A percentile compares a stretch with the other conserved stretches of the same genome.
Conservation (phyloP, 2,797 vertebrate species). For the Tenualosa thibaudeaui region DNA sequence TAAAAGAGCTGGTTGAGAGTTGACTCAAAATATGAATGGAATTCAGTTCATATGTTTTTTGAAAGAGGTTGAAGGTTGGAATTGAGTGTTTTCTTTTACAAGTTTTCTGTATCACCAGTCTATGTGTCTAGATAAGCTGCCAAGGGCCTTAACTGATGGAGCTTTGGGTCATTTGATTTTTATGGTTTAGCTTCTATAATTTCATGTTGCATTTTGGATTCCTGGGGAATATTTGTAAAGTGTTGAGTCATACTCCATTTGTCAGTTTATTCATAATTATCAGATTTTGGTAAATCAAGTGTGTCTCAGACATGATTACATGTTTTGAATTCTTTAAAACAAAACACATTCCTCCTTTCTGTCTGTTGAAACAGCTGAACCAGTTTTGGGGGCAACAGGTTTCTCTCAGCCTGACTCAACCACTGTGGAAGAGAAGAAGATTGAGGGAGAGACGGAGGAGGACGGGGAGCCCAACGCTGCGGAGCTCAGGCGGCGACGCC, state of each 20-base stretch:
- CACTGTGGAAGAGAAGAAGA: constrained; percentile 47
- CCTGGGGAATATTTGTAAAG: too few relatives aligned
- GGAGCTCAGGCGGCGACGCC: constrained; percentile 85
- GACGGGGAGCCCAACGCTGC: constrained; percentile 81
- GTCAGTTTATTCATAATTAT: not conserved
- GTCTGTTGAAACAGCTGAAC: constrained; percentile 50
- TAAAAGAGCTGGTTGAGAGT: not conserved
- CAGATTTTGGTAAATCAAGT: not conserved
- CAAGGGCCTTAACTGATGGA: not conserved
- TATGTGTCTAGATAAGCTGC: not conserved
- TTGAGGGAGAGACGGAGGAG: constrained; percentile 57
- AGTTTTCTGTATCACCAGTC: not conserved
- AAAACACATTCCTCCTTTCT: not conserved
- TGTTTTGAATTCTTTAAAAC: not conserved
- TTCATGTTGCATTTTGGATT: too few relatives aligned
- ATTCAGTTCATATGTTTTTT: not conserved
- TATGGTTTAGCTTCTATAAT: not conserved
- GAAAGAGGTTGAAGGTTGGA: not conserved
- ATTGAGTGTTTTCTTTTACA: not conserved
- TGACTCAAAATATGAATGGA: not conserved
- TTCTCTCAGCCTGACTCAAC: constrained; percentile 64
- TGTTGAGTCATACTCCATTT: not conserved
- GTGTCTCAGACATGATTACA: not conserved
- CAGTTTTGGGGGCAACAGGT: constrained; percentile 58
- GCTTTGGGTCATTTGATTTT: not conserved